A percentile compares a stretch with the other conserved stretches of the same genome.
These are phyloP conservation scores for Priocnemis perturbator DNA, from an alignment of 2,888 invertebrate genomes.

Conservation along the genomic window DNA sequence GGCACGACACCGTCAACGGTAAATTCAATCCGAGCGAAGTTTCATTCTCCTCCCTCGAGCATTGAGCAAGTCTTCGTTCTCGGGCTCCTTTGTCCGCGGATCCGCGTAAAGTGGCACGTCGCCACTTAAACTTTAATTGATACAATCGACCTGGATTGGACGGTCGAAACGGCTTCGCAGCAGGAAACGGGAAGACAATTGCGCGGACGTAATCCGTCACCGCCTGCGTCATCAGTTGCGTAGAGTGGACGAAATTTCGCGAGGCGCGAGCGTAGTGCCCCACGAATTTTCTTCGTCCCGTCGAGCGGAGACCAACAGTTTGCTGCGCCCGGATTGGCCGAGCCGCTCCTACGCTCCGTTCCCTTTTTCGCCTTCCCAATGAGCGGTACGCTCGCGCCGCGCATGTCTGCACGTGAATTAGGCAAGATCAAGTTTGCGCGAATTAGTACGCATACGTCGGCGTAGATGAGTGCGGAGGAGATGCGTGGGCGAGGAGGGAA, in stretches of 20 bases:
- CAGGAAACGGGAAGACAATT: too few species aligned
- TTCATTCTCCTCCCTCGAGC: too few species aligned
- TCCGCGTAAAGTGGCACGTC: too few species aligned
- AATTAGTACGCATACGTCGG: not conserved
- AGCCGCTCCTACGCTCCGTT: not conserved
- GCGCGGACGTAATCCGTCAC: not conserved
- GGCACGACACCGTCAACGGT: too few species aligned
- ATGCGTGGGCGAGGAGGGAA: not conserved
- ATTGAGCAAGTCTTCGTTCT: too few species aligned
- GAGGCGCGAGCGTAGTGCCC: not conserved
- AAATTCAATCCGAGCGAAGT: too few species aligned
- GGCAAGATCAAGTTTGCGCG: not conserved
- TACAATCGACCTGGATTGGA: too few species aligned
- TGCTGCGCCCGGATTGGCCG: not conserved
- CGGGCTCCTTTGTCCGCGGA: too few species aligned
- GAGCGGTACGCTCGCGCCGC: not conserved
- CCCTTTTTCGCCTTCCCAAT: not conserved
- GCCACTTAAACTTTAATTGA: too few species aligned
- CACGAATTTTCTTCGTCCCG: not conserved
- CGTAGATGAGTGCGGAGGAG: not conserved
- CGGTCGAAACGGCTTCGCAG: too few species aligned
- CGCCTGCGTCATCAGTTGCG: not conserved
- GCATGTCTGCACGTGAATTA: not conserved
- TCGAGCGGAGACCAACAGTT: conserved; percentile 5
- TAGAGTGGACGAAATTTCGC: not conserved